These are phyloP conservation scores for Lipophrys pholis DNA, from an alignment of 2,113 vertebrate species.

Conservation along the genomic window DNA sequence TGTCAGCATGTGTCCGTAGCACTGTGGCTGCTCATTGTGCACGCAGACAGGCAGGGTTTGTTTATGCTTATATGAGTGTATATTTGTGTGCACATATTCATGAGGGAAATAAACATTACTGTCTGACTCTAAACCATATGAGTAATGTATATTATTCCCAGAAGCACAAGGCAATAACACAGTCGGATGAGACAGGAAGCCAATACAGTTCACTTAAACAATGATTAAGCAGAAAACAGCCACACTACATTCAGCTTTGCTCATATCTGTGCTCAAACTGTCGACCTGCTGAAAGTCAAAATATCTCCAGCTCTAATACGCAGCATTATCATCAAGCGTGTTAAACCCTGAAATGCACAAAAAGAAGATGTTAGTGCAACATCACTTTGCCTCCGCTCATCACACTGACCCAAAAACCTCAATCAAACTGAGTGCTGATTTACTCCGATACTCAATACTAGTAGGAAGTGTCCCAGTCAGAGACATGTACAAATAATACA, in stretches of 20 bases:
- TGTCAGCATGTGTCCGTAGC: constrained; percentile 57
- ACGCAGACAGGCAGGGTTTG: neutral
- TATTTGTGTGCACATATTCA: constrained; percentile 56
- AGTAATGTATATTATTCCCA: constrained; percentile 71
- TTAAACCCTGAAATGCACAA: no score
- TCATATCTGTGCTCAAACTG: constrained; percentile 12
- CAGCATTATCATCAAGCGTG: no score
- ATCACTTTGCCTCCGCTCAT: no score
- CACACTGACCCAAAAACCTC: no score
- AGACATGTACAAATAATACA: no score
- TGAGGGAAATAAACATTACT: constrained; percentile 73
- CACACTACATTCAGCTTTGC: constrained; percentile 10
- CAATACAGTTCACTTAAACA: constrained; percentile 63
- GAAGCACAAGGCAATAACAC: constrained; percentile 73
- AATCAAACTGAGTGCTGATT: no score
- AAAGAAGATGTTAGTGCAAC: no score
- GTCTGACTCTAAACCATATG: constrained; percentile 59
- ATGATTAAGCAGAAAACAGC: constrained; percentile 55
- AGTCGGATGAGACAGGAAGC: constrained; percentile 52
- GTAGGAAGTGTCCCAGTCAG: no score
- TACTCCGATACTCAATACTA: no score
- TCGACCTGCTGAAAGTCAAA: no score
- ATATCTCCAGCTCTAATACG: no score
- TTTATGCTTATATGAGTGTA: constrained; percentile 3
- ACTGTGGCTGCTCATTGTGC: constrained; percentile 56